Evolutionary conservation across 1,140 invertebrate genomes (phyloP).

Genomic region (Galleria mellonella): DNA sequence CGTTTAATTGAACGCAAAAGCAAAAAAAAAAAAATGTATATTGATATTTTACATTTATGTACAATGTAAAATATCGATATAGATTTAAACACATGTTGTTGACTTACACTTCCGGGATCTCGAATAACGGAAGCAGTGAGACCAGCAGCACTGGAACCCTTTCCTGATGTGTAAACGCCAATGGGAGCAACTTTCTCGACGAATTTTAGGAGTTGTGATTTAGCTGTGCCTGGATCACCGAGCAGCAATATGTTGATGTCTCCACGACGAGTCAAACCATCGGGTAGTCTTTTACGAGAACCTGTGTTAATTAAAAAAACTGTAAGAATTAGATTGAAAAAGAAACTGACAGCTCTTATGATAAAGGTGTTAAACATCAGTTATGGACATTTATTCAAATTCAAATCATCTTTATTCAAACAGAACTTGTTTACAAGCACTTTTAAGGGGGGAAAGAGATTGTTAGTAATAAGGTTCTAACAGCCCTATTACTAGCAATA

Average conservation of each 20-base stretch:
- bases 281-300: slow-evolving; percentile 92
- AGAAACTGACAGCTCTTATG: too few species aligned
- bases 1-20: not conserved
- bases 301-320: slow-evolving; percentile 49
- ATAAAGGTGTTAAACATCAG: too few species aligned
- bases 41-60: too few species aligned
- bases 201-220: slow-evolving; percentile 98
- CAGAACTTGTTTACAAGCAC: too few species aligned
- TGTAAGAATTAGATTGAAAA: too few species aligned
- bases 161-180: slow-evolving; percentile 98
- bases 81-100: too few species aligned
- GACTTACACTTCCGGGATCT: slow-evolving; percentile 92
- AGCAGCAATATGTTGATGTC: slow-evolving; percentile 97
- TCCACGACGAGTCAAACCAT: slow-evolving; percentile 95
- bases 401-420: too few species aligned
- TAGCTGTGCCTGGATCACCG: slow-evolving; percentile 99
- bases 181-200: slow-evolving; percentile 97
- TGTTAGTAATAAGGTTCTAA: too few species aligned
- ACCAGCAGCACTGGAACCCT: slow-evolving; percentile 99
- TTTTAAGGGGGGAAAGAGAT: too few species aligned
- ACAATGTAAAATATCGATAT: too few species aligned
- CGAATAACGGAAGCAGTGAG: slow-evolving; percentile 97
- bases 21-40: not conserved
- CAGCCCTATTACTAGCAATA: too few species aligned
- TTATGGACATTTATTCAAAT: too few species aligned